These are phyloP conservation scores for Gallinago solitaria DNA, from an alignment of 2,797 vertebrate species.

Conservation along the genomic window DNA sequence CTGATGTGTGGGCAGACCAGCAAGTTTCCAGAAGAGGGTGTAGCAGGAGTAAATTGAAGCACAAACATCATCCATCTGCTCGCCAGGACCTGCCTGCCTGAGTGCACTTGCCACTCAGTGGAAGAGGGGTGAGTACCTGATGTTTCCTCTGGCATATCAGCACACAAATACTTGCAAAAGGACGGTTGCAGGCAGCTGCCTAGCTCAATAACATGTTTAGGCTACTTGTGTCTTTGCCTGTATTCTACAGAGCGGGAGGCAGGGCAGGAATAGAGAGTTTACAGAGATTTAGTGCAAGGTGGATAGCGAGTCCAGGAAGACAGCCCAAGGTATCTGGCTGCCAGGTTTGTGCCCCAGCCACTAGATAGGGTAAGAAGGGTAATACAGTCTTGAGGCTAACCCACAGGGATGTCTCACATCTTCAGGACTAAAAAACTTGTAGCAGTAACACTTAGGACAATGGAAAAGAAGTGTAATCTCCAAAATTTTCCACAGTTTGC, in stretches of 20 bases:
- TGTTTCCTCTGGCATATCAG: background rate
- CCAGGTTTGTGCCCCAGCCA: background rate
- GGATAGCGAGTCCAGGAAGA: background rate
- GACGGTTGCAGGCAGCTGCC: background rate
- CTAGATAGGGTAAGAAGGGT: background rate
- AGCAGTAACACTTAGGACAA: background rate
- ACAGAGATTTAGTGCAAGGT: background rate
- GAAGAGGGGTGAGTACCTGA: background rate
- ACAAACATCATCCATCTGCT: background rate
- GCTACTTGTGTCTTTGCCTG: background rate
- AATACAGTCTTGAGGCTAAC: background rate
- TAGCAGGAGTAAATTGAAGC: background rate
- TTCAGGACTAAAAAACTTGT: background rate
- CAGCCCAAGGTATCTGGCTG: background rate
- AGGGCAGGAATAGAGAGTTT: background rate
- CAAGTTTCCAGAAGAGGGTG: background rate
- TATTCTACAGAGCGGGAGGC: background rate
- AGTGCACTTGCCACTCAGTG: accelerated
- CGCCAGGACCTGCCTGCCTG: background rate
- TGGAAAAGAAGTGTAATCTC: background rate
- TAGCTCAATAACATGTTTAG: background rate
- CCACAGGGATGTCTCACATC: background rate
- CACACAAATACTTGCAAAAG: background rate
- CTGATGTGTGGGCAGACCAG: background rate
- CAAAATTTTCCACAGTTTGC: background rate